These are phyloP conservation scores for Nesidiocoris tenuis DNA, from an alignment of 2,888 invertebrate genomes.

Conservation along the genomic window DNA sequence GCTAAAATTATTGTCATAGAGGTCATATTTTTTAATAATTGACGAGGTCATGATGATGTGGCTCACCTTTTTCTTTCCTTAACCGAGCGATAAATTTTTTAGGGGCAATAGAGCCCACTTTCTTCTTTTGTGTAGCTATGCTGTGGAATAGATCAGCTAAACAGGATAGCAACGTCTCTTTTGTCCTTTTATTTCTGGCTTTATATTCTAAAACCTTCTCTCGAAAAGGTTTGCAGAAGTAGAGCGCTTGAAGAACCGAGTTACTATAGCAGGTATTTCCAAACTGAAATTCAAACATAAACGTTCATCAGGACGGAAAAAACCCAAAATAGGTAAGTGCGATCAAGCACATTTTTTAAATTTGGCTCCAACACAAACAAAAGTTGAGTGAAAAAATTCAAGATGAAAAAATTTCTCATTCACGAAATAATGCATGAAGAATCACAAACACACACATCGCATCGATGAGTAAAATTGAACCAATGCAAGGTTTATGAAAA, in stretches of 20 bases:
- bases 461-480: no score
- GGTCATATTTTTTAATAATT: no score
- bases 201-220: constrained; percentile 98
- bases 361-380: no score
- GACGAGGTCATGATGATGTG: no score
- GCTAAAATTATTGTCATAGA: no score
- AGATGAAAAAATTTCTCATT: background rate
- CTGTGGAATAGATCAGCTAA: constrained; percentile 98
- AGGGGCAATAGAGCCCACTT: constrained; percentile 98
- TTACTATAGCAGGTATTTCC: constrained; percentile 99
- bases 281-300: constrained; percentile 84
- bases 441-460: no score
- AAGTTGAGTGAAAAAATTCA: no score
- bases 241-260: constrained; percentile 97
- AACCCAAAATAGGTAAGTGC: background rate
- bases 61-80: constrained; percentile 97
- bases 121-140: constrained; percentile 99
- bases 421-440: background rate
- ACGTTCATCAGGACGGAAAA: no score
- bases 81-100: constrained; percentile 98
- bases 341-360: no score
- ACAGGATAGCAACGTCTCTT: constrained; percentile 96
- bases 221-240: constrained; percentile 98
- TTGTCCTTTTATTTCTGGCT: constrained; percentile 89
- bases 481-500: no score